Evolutionary conservation across 2,888 invertebrate genomes (phyloP).

Genomic region (Diaphora mendica): DNA sequence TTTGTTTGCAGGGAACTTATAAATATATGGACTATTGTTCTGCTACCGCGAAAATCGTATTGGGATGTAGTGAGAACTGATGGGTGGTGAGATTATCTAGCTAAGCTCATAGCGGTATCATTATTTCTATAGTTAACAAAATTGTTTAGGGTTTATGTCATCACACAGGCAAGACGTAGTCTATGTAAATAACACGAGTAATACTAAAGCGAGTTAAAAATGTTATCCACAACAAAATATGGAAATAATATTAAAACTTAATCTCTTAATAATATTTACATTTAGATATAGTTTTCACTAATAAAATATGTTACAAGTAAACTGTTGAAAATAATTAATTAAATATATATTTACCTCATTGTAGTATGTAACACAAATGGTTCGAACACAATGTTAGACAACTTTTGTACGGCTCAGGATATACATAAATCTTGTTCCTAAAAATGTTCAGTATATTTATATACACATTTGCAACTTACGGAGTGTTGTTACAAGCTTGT

Average conservation of each 20-base stretch:
- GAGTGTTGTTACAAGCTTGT: neutral
- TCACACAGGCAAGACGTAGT: neutral
- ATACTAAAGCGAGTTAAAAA: neutral
- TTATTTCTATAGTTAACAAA: neutral
- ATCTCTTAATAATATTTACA: no score
- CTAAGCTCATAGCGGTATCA: neutral
- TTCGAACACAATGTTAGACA: no score
- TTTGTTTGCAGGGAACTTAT: slow-evolving; percentile 37
- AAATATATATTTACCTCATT: no score
- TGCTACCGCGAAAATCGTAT: slow-evolving; percentile 16
- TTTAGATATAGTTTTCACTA: no score
- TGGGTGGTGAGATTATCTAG: neutral
- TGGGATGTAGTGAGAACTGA: slow-evolving; percentile 10
- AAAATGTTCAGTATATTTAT: no score
- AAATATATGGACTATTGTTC: slow-evolving; percentile 37
- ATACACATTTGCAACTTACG: neutral
- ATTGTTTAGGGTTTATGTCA: neutral
- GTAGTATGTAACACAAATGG: no score
- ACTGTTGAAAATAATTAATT: no score
- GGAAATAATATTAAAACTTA: no score
- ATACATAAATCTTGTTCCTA: no score
- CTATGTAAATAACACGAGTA: neutral
- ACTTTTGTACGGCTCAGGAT: no score
- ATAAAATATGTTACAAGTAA: no score
- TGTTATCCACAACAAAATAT: no score